Evolutionary conservation across 2,797 vertebrate genomes (phyloP).

Genomic region (Thamnophis elegans): DNA sequence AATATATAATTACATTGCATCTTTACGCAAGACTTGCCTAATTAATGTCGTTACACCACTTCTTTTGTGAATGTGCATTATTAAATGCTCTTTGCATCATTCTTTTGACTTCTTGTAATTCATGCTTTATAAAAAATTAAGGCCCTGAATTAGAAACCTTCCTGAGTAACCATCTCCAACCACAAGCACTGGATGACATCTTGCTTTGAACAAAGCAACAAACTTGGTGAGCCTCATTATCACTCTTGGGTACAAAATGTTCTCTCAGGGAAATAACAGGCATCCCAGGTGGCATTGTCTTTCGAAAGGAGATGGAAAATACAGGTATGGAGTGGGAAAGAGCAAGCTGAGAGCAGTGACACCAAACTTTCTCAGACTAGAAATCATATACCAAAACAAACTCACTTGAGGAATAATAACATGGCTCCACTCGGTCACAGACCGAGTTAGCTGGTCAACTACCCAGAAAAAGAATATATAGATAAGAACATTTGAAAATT

Average conservation of each 20-base stretch:
- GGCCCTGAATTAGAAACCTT: conserved; percentile 88
- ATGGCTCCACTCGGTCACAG: not conserved
- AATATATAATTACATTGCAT: conserved; percentile 97
- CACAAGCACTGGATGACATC: conserved; percentile 68
- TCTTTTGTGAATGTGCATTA: conserved; percentile 92
- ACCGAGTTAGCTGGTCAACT: not conserved
- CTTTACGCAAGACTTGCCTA: conserved; percentile 93
- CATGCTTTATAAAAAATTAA: conserved; percentile 92
- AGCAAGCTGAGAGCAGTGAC: conserved; percentile 45
- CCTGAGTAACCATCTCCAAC: conserved; percentile 73
- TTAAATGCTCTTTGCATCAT: conserved; percentile 97
- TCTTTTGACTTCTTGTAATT: conserved; percentile 96
- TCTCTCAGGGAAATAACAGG: conserved; percentile 63
- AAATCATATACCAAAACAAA: conserved; percentile 9
- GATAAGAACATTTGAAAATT: not conserved
- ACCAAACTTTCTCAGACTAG: conserved; percentile 29
- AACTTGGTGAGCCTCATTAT: conserved; percentile 73
- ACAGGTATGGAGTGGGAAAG: conserved; percentile 27
- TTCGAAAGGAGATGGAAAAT: conserved; percentile 59
- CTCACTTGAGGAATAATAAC: not conserved
- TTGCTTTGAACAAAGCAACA: conserved; percentile 66
- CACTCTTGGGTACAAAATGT: conserved; percentile 58
- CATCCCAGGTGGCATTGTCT: conserved; percentile 52
- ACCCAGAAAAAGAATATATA: not conserved
- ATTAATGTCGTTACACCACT: conserved; percentile 89